Evolutionary conservation across 2,888 invertebrate species (phyloP).

Genomic region (Parnassius glacialis): DNA sequence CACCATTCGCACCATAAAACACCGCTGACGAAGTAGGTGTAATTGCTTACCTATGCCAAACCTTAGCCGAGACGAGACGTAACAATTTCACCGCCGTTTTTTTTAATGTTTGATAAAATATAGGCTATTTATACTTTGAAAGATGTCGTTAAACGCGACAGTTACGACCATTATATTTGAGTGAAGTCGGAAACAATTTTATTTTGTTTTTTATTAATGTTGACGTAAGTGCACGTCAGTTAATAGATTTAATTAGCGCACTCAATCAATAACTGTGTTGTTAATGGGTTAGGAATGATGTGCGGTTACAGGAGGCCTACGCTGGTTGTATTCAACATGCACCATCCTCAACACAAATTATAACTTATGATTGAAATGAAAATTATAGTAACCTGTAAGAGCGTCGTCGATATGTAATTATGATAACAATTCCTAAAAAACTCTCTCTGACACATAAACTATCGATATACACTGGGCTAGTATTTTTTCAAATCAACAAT

Average conservation of each 20-base stretch:
- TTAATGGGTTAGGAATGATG: conserved; percentile 9
- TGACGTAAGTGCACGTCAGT: conserved; percentile 22
- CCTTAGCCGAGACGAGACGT: conserved; percentile 49
- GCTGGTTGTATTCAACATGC: conserved; percentile 7
- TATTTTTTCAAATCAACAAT: too few relatives aligned
- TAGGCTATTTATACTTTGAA: conserved; percentile 29
- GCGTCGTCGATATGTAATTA: too few relatives aligned
- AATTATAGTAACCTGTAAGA: too few relatives aligned
- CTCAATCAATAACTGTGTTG: conserved; percentile 22
- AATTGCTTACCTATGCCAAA: conserved; percentile 55
- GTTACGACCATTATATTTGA: conserved; percentile 27
- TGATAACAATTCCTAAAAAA: too few relatives aligned
- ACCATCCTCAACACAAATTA: not conserved
- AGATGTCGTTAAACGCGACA: conserved; percentile 24
- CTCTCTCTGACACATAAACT: too few relatives aligned
- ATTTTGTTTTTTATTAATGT: conserved; percentile 22
- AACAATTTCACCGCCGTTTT: conserved; percentile 44
- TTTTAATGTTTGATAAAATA: conserved; percentile 31
- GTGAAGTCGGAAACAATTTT: conserved; percentile 23
- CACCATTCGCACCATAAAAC: conserved; percentile 5
- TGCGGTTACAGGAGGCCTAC: not conserved
- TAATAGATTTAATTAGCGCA: conserved; percentile 22
- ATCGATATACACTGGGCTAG: too few relatives aligned
- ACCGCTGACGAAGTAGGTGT: conserved; percentile 47
- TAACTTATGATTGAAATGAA: too few relatives aligned